A percentile compares a stretch with the other conserved stretches of the same genome.
Evolutionary conservation across 92 coral and sea anemone species (phyloP).

Genomic region (Phenganax marumi): DNA sequence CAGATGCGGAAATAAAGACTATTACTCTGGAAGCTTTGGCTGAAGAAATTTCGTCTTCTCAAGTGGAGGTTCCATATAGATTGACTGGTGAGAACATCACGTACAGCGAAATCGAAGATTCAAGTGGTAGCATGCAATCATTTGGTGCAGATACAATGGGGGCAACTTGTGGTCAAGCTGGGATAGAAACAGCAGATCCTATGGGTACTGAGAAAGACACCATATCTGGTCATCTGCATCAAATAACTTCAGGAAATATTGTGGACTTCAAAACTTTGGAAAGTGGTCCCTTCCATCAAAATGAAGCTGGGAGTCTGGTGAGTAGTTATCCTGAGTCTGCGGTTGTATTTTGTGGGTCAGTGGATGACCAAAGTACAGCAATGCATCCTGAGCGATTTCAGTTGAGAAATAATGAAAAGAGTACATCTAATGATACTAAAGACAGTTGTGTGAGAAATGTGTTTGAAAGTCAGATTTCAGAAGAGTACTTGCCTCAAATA

Average conservation of each 20-base stretch:
- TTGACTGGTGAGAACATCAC: not conserved
- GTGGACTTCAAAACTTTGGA: not conserved
- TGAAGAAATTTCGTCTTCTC: constrained; percentile 1
- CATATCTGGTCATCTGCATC: not conserved
- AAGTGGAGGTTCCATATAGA: not conserved
- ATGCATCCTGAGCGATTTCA: not conserved
- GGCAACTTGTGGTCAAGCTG: not conserved
- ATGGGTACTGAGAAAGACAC: not conserved
- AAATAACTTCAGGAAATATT: not conserved
- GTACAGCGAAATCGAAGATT: not conserved
- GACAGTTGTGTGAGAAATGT: not conserved
- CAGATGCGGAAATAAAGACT: not conserved
- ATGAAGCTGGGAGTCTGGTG: not conserved
- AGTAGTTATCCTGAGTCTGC: constrained; percentile 9
- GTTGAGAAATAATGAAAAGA: not conserved
- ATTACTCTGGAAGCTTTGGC: not conserved
- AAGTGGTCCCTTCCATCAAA: not conserved
- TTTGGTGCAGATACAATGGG: not conserved
- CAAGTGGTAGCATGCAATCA: not conserved
- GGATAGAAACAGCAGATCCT: not conserved
- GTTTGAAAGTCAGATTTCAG: constrained; percentile 18
- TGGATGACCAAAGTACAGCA: not conserved
- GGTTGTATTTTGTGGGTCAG: constrained; percentile 11
- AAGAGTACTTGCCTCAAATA: not conserved
- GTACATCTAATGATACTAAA: not conserved